phyloP scores from a whole-genome alignment of 2,888 invertebrate genomes.

The Bimastos eiseni region DNA sequence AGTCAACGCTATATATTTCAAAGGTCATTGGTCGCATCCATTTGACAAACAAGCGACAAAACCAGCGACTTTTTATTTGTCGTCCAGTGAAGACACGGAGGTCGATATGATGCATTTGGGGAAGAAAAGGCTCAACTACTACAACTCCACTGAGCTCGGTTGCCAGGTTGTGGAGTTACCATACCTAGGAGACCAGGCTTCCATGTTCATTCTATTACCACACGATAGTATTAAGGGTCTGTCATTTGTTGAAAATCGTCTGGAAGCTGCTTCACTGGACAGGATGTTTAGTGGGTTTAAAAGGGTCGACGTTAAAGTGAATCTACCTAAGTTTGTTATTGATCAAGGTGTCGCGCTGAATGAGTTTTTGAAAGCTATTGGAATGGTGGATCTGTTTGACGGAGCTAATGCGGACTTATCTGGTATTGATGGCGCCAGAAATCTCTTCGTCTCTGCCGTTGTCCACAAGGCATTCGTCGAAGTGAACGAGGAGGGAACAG shows the following conservation, averaged over 20 bases:
- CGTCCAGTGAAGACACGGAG: constrained; percentile 65
- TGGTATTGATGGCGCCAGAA: constrained; percentile 48
- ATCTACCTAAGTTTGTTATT: constrained; percentile 44
- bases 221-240: constrained; percentile 13
- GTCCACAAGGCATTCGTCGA: constrained; percentile 57
- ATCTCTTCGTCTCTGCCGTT: constrained; percentile 50
- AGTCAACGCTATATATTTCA: constrained; percentile 61
- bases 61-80: constrained; percentile 69
- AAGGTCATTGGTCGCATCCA: constrained; percentile 57
- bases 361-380: constrained; percentile 37
- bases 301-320: constrained; percentile 24
- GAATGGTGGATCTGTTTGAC: constrained; percentile 46
- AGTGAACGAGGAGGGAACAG: constrained; percentile 50
- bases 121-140: not conserved
- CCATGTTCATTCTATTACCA: constrained; percentile 45
- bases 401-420: constrained; percentile 51
- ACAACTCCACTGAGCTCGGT: not conserved
- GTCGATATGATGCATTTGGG: constrained; percentile 71
- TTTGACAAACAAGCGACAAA: constrained; percentile 70
- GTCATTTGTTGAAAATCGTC: constrained; percentile 29
- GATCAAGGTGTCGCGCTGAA: constrained; percentile 38
- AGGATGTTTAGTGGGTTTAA: constrained; percentile 5
- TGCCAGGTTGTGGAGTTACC: constrained; percentile 70
- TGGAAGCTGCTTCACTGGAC: constrained; percentile 28
- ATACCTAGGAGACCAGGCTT: constrained; percentile 63